Conservation (phyloP, 2,797 vertebrate species). For the Antrozous pallidus region DNA sequence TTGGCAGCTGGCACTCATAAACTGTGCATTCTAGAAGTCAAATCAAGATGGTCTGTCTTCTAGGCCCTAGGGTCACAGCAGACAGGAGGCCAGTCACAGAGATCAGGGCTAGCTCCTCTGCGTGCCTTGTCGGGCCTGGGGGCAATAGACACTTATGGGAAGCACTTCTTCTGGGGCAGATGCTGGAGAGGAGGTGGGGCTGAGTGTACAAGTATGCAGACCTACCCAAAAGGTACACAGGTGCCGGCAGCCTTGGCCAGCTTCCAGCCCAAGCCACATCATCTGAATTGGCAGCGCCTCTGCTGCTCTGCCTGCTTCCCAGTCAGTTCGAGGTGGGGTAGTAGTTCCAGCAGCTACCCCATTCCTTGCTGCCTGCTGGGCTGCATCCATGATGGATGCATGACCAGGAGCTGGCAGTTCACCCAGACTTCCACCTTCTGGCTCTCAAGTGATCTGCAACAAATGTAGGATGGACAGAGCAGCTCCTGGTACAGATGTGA, state of each 20-base stretch:
- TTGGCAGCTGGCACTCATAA: neutral
- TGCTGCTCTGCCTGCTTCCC: neutral
- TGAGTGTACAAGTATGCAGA: neutral
- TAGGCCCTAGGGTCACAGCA: neutral
- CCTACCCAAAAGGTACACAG: neutral
- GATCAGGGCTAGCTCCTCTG: neutral
- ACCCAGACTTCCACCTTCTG: neutral
- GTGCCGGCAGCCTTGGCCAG: neutral
- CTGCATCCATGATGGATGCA: fast-evolving
- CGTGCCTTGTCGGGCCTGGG: neutral
- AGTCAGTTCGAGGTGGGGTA: neutral
- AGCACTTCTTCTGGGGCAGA: neutral
- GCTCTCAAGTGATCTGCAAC: neutral
- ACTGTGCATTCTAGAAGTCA: neutral
- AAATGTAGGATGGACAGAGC: fast-evolving
- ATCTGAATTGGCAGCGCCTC: neutral
- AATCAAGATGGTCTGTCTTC: neutral
- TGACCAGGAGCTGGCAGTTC: neutral
- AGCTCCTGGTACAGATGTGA: neutral
- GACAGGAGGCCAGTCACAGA: neutral
- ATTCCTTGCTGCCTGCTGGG: neutral
- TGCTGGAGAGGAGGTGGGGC: neutral
- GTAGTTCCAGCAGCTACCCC: neutral
- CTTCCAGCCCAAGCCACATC: fast-evolving
- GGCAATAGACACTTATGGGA: neutral